Percentiles rank a stretch among this genome's conserved stretches.
These are phyloP conservation scores for Porites lutea DNA, from an alignment of 64 coral and sea anemone species.

Conservation along the genomic window DNA sequence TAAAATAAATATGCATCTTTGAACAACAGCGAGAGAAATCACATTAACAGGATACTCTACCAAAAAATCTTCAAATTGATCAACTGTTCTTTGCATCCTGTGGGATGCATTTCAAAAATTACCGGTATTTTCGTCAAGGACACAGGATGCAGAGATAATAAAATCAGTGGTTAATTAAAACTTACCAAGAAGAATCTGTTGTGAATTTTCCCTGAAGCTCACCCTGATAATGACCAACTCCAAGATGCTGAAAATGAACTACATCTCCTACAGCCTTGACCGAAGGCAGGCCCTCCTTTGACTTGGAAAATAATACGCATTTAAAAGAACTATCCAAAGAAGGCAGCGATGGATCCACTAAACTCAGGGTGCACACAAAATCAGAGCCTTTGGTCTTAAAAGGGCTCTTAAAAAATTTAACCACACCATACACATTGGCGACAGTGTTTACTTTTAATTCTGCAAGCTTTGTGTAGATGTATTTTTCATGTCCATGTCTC, in stretches of 20 bases:
- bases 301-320: conserved; percentile 47
- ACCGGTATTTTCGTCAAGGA: too few relatives aligned
- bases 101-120: too few relatives aligned
- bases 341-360: conserved; percentile 41
- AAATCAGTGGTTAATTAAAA: background rate
- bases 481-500: conserved; percentile 12
- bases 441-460: conserved; percentile 6
- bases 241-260: conserved; percentile 38
- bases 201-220: conserved; percentile 42
- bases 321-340: conserved; percentile 29
- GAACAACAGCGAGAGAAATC: too few relatives aligned
- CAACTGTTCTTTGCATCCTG: too few relatives aligned
- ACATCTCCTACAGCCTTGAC: conserved; percentile 59
- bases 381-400: conserved; percentile 56
- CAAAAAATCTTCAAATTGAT: background rate
- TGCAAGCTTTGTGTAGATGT: conserved; percentile 69
- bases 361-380: conserved; percentile 32
- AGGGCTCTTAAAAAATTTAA: conserved; percentile 69
- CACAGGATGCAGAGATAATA: background rate
- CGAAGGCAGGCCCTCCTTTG: conserved; percentile 25
- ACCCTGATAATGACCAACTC: conserved; percentile 13
- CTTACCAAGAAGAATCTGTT: conserved; percentile 46
- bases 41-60: background rate
- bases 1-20: too few relatives aligned
- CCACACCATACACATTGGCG: conserved; percentile 52